phyloP scores from a whole-genome alignment of 1,140 invertebrate genomes.

The Aphelenchoides avenae region DNA sequence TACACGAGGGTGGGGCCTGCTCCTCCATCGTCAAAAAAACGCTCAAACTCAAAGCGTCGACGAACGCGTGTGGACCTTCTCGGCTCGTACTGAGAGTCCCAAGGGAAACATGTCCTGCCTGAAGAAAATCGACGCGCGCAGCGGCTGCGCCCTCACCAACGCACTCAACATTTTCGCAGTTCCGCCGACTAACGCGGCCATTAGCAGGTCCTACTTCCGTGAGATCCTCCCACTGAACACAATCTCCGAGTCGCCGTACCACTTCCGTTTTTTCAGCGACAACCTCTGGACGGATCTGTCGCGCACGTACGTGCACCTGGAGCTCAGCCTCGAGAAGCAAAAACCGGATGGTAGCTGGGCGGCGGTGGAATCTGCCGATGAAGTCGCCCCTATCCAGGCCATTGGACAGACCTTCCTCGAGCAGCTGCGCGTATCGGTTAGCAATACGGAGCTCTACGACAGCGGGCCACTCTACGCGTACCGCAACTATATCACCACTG shows the following conservation, averaged over 20 bases:
- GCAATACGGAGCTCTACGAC: slow-evolving; percentile 24
- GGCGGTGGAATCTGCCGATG: background rate
- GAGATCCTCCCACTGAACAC: slow-evolving; percentile 23
- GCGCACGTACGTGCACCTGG: slow-evolving; percentile 13
- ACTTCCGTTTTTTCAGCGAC: slow-evolving; percentile 12
- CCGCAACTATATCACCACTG: slow-evolving; percentile 17
- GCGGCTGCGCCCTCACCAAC: background rate
- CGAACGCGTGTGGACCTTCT: too few species aligned
- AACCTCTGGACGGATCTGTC: slow-evolving; percentile 28
- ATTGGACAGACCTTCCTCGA: slow-evolving; percentile 34
- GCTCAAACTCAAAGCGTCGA: too few species aligned
- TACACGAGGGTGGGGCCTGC: too few species aligned
- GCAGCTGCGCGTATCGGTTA: slow-evolving; percentile 17
- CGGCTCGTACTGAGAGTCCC: too few species aligned
- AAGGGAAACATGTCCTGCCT: slow-evolving; percentile 20
- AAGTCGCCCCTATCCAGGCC: slow-evolving; percentile 17
- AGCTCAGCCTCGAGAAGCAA: slow-evolving; percentile 12
- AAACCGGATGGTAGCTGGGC: background rate
- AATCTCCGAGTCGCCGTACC: slow-evolving; percentile 14
- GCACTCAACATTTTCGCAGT: slow-evolving; percentile 26
- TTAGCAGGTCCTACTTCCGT: slow-evolving; percentile 9
- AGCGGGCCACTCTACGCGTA: slow-evolving; percentile 16
- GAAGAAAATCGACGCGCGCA: slow-evolving; percentile 22
- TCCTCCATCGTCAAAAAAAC: too few species aligned
- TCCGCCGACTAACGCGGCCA: slow-evolving; percentile 31